Base-by-base conservation (phyloP, 2,797 vertebrate genomes). In the Cyclopterus lumpus region DNA sequence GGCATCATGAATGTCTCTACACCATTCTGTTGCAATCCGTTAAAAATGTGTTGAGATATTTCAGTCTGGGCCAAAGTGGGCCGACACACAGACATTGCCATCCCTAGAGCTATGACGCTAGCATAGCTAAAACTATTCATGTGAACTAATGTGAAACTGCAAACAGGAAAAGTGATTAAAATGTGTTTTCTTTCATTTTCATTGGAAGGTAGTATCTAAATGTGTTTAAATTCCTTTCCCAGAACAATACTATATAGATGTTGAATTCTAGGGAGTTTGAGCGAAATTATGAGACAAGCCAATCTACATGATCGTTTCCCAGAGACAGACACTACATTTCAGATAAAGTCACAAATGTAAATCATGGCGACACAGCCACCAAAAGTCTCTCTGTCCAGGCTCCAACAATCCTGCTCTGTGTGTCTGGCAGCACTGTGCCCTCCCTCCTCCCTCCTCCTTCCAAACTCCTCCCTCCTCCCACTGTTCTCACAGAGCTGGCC, bases 401-500 rank as follows among this genome's bases (percentile, higher is more conserved):
- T 81, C 77, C 73, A 82, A 53, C 85, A 88, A 75, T 84, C 82
- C 76, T 70, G 63, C 54, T 81, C 73, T 65, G 69, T 81, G 85
- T 68, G 81, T 79, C 75, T 91, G 86, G 82, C 90, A 88, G 81
- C 85, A 64, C 36, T 8, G 54, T 71, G 60, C 69, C 73, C 75
- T 5, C 28, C 80, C 77, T 80, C 77, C 77, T 80, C 68, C 73
- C 79, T 76, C 75, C 80, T 83, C 81, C 81, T 80, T 28, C 26
- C 26, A n/a, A n/a, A n/a, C 77, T 80, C 77, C 77, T 80, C 71
- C 73, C 79, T 76, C 73, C 80, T 83, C 81, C 80, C 82, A 75
- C 89, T 85, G 72, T 79, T 86, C 84, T 84, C 83, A 80, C 62
- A 74, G 58, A 65, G 53, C 80, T 24, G 76, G 83, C 88, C 82